Base-by-base conservation (phyloP, 2,113 vertebrate species). In the Plecturocebus donacophilus region DNA sequence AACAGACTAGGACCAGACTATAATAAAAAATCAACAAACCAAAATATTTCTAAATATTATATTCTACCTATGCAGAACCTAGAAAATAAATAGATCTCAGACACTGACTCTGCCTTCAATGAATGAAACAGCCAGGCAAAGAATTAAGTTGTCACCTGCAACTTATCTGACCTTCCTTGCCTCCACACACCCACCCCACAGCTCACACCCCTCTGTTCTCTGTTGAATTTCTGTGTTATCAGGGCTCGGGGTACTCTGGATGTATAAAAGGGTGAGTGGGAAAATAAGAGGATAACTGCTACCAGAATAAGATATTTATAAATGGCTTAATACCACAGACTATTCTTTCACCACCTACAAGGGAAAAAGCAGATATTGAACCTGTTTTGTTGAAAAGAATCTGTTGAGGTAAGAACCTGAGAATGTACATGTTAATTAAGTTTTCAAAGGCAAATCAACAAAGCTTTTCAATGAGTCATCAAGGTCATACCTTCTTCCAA, bases 401-500 rank as follows among this genome's bases (percentile, higher is more conserved):
- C 40, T 25, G 38, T 47, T 54, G 25, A 79, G 66, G 81, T 81
- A 80, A 91, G 45, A 91, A 93, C 12, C 79, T 54, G n/a, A 92
- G 75, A 84, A 66, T n/a, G 79, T 17, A 56, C 45, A 14, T 7
- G 27, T n/a, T 30, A 45, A 42, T 27, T 30, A 38, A 54, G 70
- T 49, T 85, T 92, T 85, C 73, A 70, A 80, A 88, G 82, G 71
- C 23, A 87, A 54, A 76, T 93, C 70, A 42, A 90, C 64, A 96
- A 92, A 92, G 64, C 27, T 27, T 87, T 71, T 56, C 61, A 87
- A 6, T 16, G 76, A 89, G 64, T 90, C 77, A 94, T 81, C 92
- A 92, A 95, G 71, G 87, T 82, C 87, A 84, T 11, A 30, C 25
- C 14, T 90, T 81, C 83, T 73, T 94, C 85, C 64, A 92, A 92